Base-by-base conservation (phyloP, 2,888 invertebrate species). In the Cabera pusaria region DNA sequence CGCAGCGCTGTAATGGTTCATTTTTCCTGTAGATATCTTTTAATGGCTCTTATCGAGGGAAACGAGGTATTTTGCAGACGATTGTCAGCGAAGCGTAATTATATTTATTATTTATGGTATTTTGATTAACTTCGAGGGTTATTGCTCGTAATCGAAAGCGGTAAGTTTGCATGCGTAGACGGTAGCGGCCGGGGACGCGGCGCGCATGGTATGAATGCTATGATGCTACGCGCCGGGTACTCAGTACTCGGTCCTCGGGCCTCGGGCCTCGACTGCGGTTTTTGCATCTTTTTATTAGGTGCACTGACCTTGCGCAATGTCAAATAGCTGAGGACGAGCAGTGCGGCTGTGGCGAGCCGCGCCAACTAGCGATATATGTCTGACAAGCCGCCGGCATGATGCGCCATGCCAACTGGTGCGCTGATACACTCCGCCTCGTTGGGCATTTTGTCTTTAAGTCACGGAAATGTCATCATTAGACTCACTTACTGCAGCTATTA, bases 231-330 rank as follows among this genome's bases (percentile, higher is more conserved):
- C n/a, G n/a, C n/a, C n/a, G 29, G 19, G 41, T 37, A 37, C 22
- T n/a, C n/a, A n/a, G n/a, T n/a, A n/a, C n/a, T n/a, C n/a, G n/a
- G n/a, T n/a, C n/a, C n/a, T n/a, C n/a, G n/a, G n/a, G n/a, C n/a
- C n/a, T n/a, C n/a, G n/a, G n/a, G n/a, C n/a, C 16, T 44, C 20
- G 34, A 36, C 37, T 40, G 49, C 52, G 52, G 58, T 64, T 68
- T 82, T 81, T 83, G 82, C 83, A 84, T 84, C 74, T 83, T 80
- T 85, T 79, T 77, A 85, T 81, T 80, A 85, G 84, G 86, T 81
- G 73, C 84, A 85, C 83, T 85, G 83, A 86, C 87, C 87, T 88
- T 88, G 84, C 82, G 69, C 87, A 87, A 88, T 87, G 87, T 86
- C 87, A 85, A 85, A 88, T 85, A 79, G 84, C 76, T 85, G 78